Evolutionary conservation across 2,113 vertebrate genomes (phyloP).

Genomic region (Geococcyx californianus): DNA sequence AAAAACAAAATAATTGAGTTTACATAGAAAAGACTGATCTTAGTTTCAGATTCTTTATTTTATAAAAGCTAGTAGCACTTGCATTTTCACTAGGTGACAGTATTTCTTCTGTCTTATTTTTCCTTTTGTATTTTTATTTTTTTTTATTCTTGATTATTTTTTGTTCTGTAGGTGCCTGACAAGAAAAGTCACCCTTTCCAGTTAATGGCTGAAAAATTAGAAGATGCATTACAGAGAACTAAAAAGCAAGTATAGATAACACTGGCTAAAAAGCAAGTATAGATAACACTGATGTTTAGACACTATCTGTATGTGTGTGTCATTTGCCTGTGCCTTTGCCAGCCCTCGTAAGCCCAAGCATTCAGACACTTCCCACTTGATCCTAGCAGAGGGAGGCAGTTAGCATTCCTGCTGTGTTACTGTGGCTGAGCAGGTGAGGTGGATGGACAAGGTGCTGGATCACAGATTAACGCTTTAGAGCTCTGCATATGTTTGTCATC

Average conservation of each 20-base stretch:
- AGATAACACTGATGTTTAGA: too few relatives aligned
- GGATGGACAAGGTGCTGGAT: background rate
- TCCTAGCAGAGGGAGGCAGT: background rate
- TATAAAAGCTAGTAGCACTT: background rate
- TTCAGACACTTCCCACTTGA: background rate
- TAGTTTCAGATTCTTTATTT: background rate
- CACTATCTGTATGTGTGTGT: too few relatives aligned
- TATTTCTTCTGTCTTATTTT: background rate
- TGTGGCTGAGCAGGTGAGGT: background rate
- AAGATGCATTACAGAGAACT: background rate
- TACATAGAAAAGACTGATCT: background rate
- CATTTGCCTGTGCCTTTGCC: too few relatives aligned
- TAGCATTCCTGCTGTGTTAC: background rate
- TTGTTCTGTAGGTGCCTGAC: background rate
- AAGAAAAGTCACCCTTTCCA: conserved; percentile 24
- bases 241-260: background rate
- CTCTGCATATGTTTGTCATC: background rate
- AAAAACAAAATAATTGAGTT: background rate
- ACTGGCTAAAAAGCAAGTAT: too few relatives aligned
- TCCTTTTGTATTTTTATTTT: background rate
- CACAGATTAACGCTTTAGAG: background rate
- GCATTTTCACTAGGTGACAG: background rate
- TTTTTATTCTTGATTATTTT: background rate
- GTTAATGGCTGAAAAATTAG: conserved; percentile 37
- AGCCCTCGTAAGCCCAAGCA: background rate